These are phyloP conservation scores for Calliopum simillimum DNA, from an alignment of 2,888 invertebrate species.

Conservation along the genomic window DNA sequence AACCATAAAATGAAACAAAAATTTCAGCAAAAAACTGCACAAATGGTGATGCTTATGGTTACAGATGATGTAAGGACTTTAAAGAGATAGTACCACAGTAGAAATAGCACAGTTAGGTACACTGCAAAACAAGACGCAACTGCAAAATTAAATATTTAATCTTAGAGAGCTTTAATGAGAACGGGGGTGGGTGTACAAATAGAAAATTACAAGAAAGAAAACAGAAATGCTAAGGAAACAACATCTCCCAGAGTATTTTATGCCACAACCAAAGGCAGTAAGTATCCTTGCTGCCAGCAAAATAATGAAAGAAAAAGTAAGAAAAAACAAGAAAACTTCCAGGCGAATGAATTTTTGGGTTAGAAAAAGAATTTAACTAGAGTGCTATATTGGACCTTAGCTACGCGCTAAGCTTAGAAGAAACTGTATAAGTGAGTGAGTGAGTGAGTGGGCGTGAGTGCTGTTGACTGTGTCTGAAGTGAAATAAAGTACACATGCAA, in stretches of 20 bases:
- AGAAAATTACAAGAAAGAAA: too few species aligned
- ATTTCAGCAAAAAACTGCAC: background rate
- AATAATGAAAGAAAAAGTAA: background rate
- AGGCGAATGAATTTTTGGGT: conserved; percentile 17
- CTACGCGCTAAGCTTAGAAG: too few species aligned
- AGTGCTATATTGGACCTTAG: background rate
- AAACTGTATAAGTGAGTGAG: too few species aligned
- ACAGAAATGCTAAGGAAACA: too few species aligned
- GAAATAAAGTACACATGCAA: too few species aligned
- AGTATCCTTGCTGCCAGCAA: background rate
- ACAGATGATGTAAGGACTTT: background rate
- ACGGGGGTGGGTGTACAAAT: too few species aligned
- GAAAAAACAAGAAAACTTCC: conserved; percentile 2
- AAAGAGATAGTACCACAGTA: background rate
- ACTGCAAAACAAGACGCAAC: background rate
- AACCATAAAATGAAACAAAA: background rate
- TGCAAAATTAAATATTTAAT: conserved; percentile 16
- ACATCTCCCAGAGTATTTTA: too few species aligned
- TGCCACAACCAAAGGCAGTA: background rate
- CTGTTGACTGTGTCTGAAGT: too few species aligned
- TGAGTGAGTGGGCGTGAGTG: too few species aligned
- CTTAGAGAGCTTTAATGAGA: background rate
- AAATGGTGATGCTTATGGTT: too few species aligned
- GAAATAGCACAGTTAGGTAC: background rate
- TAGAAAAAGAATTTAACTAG: conserved; percentile 9